Evolutionary conservation across 2,888 invertebrate species (phyloP).

Genomic region (Brenthis hecate): DNA sequence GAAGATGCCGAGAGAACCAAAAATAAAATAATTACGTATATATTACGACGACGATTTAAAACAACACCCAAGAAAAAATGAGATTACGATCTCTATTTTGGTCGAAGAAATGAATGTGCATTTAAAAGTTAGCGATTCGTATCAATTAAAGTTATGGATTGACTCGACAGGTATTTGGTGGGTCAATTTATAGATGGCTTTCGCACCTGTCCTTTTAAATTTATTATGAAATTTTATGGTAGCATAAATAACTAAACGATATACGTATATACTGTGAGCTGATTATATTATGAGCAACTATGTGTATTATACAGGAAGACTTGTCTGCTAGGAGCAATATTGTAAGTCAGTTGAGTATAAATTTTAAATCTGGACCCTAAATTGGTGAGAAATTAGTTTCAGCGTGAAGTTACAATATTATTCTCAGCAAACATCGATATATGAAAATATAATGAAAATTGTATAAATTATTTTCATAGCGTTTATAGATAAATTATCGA

Average conservation of each 20-base stretch:
- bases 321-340: too few species aligned
- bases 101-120: background rate
- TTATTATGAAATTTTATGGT: slow-evolving; percentile 27
- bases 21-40: background rate
- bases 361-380: too few species aligned
- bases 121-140: slow-evolving; percentile 70
- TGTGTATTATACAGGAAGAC: too few species aligned
- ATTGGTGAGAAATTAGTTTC: too few species aligned
- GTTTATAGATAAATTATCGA: too few species aligned
- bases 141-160: slow-evolving; percentile 81
- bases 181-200: slow-evolving; percentile 74
- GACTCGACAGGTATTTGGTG: slow-evolving; percentile 62
- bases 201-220: slow-evolving; percentile 54
- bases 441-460: too few species aligned
- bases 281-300: background rate
- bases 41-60: background rate
- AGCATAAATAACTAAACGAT: background rate
- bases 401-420: too few species aligned
- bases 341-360: too few species aligned
- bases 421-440: too few species aligned
- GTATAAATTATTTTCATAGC: too few species aligned
- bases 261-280: background rate
- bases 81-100: background rate
- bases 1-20: background rate
- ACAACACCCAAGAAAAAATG: slow-evolving; percentile 1